Conservation (phyloP, 1,140 invertebrate species). For the Stenopsyche tienmushanensis region DNA sequence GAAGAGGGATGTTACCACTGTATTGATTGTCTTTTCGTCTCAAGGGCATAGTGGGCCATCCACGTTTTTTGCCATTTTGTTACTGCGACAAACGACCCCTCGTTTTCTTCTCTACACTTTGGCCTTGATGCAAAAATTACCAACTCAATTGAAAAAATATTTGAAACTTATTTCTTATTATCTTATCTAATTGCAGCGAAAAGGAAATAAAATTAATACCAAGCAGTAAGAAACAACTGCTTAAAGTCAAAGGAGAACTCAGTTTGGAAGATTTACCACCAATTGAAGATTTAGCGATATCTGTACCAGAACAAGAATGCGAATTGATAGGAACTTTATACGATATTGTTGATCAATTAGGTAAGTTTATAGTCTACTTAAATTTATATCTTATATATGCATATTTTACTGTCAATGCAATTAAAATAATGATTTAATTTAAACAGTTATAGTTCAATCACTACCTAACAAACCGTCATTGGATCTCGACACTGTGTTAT, state of each 20-base stretch:
- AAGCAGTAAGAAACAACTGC: not conserved
- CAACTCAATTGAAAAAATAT: too few species aligned
- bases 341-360: conserved; percentile 70
- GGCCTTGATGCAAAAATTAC: too few species aligned
- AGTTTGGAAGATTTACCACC: conserved; percentile 73
- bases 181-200: not conserved
- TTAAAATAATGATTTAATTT: conserved; percentile 11
- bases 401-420: not conserved
- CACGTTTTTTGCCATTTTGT: too few species aligned
- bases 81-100: too few species aligned
- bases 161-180: not conserved
- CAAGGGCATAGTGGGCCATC: too few species aligned
- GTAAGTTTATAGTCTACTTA: conserved; percentile 50
- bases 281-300: conserved; percentile 80
- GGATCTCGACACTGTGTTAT: conserved; percentile 82
- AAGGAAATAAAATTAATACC: not conserved
- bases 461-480: conserved; percentile 69
- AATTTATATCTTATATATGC: not conserved
- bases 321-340: conserved; percentile 71
- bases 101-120: too few species aligned
- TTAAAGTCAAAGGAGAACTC: conserved; percentile 50
- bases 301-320: conserved; percentile 72
- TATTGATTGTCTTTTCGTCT: too few species aligned
- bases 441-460: conserved; percentile 72
- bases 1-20: too few species aligned